Base-by-base conservation (phyloP, 2,113 vertebrate genomes). In the Tragelaphus buxtoni region DNA sequence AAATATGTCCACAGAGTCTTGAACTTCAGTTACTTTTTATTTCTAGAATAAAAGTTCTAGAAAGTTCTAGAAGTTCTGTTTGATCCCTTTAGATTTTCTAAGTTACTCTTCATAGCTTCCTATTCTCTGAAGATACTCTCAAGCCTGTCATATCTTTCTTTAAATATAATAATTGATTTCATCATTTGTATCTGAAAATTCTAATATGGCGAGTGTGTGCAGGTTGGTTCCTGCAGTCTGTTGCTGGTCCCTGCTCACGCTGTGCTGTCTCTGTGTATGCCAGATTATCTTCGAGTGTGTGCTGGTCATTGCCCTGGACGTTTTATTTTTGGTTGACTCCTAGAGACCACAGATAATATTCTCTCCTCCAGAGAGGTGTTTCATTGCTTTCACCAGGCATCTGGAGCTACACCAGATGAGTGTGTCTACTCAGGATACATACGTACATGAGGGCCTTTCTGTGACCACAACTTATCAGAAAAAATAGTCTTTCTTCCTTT, bases 111-210 rank as follows among this genome's bases (percentile, higher is more conserved):
- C 60, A 53, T 2, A 80, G 88, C 76, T 74, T 93, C 9, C 39
- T 97, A 7, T 69, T 94, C 56, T 85, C 76, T 80, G 47, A 89
- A 74, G 86, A 95, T 83, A 30, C 9, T 77, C 85, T 85, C n/a
- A 89, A 89, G 56, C 39, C 53, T 91, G 45, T 61, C 76, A 61
- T 51, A 63, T 63, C 18, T 74, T 80, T 51, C 81, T 90, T 69
- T 88, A 90, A 49, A 63, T 90, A 51, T 12, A 63, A 53, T 24
- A 69, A 80, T 4, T 93, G 26, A 89, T 81, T 74, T 95, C 85
- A 80, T 42, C 35, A 20, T 32, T 47, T 17, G 30, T 1, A 3
- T 26, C 58, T 90, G 72, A 53, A 30, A 30, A 86, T 82, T 7
- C 83, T 35, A 82, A 76, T 2, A 60, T 1, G 11, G 16, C 4